Conservation (phyloP, 2,888 invertebrate species). For the Prosapia bicincta region DNA sequence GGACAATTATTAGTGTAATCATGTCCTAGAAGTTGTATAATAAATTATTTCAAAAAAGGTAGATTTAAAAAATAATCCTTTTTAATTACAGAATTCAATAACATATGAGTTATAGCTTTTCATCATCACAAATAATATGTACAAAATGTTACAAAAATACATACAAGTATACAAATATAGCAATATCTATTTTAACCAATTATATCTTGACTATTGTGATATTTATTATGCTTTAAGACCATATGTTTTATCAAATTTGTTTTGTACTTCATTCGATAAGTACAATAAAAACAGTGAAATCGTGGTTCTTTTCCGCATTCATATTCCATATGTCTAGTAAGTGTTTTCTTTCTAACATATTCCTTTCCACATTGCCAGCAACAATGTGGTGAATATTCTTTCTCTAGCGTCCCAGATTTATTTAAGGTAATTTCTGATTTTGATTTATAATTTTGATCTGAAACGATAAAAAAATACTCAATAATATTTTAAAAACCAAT, state of each 20-base stretch:
- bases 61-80: too few relatives aligned
- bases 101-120: too few relatives aligned
- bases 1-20: too few relatives aligned
- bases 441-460: background rate
- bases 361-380: constrained; percentile 28
- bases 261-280: constrained; percentile 54
- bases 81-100: too few relatives aligned
- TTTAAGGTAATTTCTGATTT: background rate
- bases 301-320: constrained; percentile 40
- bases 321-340: constrained; percentile 44
- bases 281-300: constrained; percentile 40
- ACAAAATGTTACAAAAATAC: too few relatives aligned
- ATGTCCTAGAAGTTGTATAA: too few relatives aligned
- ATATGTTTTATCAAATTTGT: constrained; percentile 40
- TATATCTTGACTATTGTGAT: constrained; percentile 1
- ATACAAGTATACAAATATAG: too few relatives aligned
- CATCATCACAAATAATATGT: too few relatives aligned
- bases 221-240: constrained; percentile 12
- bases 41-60: too few relatives aligned
- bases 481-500: background rate
- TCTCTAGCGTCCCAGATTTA: background rate
- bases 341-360: constrained; percentile 47
- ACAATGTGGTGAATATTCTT: background rate
- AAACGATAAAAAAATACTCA: background rate
- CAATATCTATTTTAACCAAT: too few relatives aligned